phyloP scores from a whole-genome alignment of 2,113 vertebrate genomes.

The Oxyura jamaicensis region DNA sequence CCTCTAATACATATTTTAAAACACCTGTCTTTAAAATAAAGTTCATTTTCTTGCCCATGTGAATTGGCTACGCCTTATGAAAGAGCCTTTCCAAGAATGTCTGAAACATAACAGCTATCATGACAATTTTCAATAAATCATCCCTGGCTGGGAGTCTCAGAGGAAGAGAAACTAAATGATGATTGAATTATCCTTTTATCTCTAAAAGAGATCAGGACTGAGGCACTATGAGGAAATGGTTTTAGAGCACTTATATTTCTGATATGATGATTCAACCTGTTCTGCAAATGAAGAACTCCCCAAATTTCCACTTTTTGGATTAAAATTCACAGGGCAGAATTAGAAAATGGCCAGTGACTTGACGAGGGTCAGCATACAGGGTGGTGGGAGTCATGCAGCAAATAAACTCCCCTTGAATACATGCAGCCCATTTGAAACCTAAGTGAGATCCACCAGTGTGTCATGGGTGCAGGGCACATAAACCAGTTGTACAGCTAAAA shows the following conservation, averaged over 20 bases:
- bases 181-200: slow-evolving; percentile 53
- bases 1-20: neutral
- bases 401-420: neutral
- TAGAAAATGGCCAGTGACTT: neutral
- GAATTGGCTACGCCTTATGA: neutral
- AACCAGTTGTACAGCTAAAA: neutral
- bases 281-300: neutral
- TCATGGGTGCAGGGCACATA: accelerated
- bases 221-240: neutral
- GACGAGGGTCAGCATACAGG: accelerated
- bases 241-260: neutral
- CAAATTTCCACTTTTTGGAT: neutral
- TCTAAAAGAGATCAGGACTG: neutral
- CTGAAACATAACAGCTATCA: slow-evolving; percentile 28
- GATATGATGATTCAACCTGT: neutral
- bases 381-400: neutral
- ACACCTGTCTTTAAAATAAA: slow-evolving; percentile 1
- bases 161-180: slow-evolving; percentile 39
- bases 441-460: neutral
- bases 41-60: neutral
- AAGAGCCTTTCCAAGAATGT: slow-evolving; percentile 10
- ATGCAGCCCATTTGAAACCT: accelerated
- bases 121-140: slow-evolving; percentile 48
- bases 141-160: slow-evolving; percentile 13
- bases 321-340: neutral